phyloP scores from a whole-genome alignment of 2,797 vertebrate species.

The Odontamblyopus rebecca region DNA sequence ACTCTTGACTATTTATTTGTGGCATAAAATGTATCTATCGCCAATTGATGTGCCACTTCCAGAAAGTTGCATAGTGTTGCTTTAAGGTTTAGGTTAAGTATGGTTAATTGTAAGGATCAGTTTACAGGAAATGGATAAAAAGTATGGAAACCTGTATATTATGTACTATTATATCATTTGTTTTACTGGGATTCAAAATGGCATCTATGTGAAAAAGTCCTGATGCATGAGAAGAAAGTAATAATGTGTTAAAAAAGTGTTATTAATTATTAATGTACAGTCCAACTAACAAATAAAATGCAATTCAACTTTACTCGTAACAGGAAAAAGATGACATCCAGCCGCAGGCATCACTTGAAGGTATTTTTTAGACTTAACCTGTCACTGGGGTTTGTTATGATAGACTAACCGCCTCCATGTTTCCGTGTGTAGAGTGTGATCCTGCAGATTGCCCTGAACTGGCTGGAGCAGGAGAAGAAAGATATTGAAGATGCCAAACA shows the following conservation, averaged over 20 bases:
- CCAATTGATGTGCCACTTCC: no score
- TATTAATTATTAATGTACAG: background rate
- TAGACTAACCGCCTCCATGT: background rate
- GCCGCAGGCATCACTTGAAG: slow-evolving; percentile 85
- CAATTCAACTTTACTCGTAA: slow-evolving; percentile 21
- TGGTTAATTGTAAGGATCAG: no score
- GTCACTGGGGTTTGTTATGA: background rate
- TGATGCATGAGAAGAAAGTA: background rate
- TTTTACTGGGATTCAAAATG: no score
- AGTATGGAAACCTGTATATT: no score
- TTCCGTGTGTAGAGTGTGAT: slow-evolving; percentile 75
- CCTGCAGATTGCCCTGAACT: slow-evolving; percentile 60
- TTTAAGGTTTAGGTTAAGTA: no score
- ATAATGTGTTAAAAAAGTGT: background rate
- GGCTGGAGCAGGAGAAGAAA: slow-evolving; percentile 64
- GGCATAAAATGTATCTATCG: no score
- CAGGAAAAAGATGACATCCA: slow-evolving; percentile 82
- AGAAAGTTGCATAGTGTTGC: no score
- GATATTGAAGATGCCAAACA: slow-evolving; percentile 23
- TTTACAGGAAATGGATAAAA: no score
- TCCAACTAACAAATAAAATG: background rate
- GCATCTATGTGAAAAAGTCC: no score
- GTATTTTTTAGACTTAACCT: slow-evolving; percentile 24
- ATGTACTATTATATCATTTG: no score
- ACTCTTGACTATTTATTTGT: no score